Percentiles rank a stretch among this genome's conserved stretches.
These are phyloP conservation scores for Lepidurus couesii DNA, from an alignment of 1,140 invertebrate species.

Conservation along the genomic window DNA sequence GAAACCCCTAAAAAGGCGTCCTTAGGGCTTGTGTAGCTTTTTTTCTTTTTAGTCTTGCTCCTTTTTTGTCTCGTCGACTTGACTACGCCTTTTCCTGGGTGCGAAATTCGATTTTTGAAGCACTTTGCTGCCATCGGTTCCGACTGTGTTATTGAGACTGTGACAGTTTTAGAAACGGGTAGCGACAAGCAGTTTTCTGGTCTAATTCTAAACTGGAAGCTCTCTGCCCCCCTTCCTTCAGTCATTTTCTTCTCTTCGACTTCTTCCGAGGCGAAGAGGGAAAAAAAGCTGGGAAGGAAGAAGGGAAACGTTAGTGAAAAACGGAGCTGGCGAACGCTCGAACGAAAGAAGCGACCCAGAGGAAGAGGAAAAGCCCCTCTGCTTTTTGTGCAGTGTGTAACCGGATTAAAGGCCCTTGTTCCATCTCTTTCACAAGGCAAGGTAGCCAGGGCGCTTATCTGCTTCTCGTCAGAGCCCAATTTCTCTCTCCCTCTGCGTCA, in stretches of 20 bases:
- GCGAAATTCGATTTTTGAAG: too few relatives aligned
- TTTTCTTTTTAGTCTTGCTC: too few relatives aligned
- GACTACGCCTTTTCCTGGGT: too few relatives aligned
- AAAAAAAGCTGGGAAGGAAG: not conserved
- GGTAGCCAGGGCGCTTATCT: constrained; percentile 17
- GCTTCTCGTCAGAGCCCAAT: constrained; percentile 12
- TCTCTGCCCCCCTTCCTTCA: not conserved
- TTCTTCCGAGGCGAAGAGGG: too few relatives aligned
- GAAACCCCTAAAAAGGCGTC: too few relatives aligned
- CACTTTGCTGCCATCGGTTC: too few relatives aligned
- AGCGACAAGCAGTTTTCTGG: constrained; percentile 3
- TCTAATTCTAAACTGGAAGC: not conserved
- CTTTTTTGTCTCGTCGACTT: too few relatives aligned
- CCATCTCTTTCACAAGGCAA: constrained; percentile 9
- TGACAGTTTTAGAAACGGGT: not conserved
- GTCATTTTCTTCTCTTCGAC: not conserved
- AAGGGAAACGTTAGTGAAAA: not conserved
- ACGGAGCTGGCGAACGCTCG: not conserved
- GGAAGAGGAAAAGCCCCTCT: not conserved
- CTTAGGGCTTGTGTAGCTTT: too few relatives aligned
- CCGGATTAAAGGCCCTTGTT: constrained; percentile 9
- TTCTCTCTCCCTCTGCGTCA: constrained; percentile 17
- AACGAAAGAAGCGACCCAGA: not conserved
- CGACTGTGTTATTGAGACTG: too few relatives aligned
- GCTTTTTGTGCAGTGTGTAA: not conserved